Percentiles rank a stretch among this genome's conserved stretches.
These are phyloP conservation scores for Melitaea cinxia DNA, from an alignment of 1,140 invertebrate genomes.

Conservation along the genomic window DNA sequence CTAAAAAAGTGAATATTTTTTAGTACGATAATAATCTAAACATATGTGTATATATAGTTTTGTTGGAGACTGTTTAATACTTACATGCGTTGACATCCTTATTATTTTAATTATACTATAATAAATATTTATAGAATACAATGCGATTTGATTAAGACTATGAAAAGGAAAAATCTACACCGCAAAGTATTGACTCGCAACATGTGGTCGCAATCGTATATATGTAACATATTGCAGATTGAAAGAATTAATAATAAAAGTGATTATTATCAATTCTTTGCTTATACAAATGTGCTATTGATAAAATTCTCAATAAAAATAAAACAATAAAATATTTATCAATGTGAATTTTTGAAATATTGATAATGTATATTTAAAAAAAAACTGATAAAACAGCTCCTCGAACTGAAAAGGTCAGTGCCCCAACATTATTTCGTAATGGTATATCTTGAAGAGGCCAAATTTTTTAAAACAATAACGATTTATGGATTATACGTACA, in stretches of 20 bases:
- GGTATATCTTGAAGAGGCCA: slow-evolving; percentile 6
- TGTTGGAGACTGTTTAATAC: too few relatives aligned
- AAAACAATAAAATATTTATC: not conserved
- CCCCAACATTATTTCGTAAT: slow-evolving; percentile 22
- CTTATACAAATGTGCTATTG: not conserved
- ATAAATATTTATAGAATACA: slow-evolving; percentile 16
- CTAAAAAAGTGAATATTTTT: too few relatives aligned
- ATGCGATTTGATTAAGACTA: slow-evolving; percentile 24
- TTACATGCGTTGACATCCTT: not conserved
- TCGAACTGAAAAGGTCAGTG: slow-evolving; percentile 38
- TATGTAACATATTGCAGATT: not conserved
- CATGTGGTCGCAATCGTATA: slow-evolving; percentile 15
- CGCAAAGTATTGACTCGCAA: slow-evolving; percentile 13
- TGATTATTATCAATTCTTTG: slow-evolving; percentile 2
- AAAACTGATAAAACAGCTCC: slow-evolving; percentile 17
- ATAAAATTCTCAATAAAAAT: not conserved
- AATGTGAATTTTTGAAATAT: slow-evolving; percentile 6
- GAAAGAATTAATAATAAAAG: too few relatives aligned
- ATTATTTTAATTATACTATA: slow-evolving; percentile 10
- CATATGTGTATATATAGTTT: too few relatives aligned
- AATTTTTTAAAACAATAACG: slow-evolving; percentile 7
- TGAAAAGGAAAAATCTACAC: slow-evolving; percentile 21
- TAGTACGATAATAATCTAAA: too few relatives aligned
- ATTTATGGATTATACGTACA: slow-evolving; percentile 6
- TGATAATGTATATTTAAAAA: not conserved